phyloP scores from a whole-genome alignment of 2,113 vertebrate genomes.

The Brienomyrus brachyistius region DNA sequence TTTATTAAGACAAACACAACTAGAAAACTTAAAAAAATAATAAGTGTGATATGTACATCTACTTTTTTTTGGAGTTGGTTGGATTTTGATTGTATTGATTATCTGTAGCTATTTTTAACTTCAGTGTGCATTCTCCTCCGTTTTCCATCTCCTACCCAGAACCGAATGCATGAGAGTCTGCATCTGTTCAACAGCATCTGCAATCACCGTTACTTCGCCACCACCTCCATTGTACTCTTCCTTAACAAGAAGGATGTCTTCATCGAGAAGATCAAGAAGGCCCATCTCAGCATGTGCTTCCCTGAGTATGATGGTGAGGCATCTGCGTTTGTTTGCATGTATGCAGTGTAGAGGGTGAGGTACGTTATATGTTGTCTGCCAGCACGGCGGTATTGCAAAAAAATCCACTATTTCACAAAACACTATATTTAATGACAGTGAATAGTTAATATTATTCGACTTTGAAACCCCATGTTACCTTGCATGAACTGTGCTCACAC shows the following conservation, averaged over 20 bases:
- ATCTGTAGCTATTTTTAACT: background rate
- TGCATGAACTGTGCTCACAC: background rate
- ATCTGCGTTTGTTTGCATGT: background rate
- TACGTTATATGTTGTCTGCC: background rate
- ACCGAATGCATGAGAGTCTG: slow-evolving; percentile 97
- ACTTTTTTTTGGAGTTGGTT: background rate
- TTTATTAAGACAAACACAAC: background rate
- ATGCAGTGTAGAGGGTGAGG: background rate
- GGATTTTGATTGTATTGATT: background rate
- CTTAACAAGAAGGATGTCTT: slow-evolving; percentile 99
- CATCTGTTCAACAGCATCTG: slow-evolving; percentile 99
- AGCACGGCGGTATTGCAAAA: background rate
- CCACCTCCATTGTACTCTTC: slow-evolving; percentile 96
- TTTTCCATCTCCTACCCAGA: slow-evolving; percentile 54
- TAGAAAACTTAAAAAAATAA: background rate
- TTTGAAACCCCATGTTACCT: background rate
- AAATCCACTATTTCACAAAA: background rate
- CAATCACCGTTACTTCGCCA: slow-evolving; percentile 91
- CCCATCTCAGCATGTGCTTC: slow-evolving; percentile 96
- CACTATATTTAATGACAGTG: background rate
- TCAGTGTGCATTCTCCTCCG: background rate
- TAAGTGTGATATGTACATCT: background rate
- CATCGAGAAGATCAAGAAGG: slow-evolving; percentile 92
- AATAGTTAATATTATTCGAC: background rate
- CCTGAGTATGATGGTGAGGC: slow-evolving; percentile 86